Base-by-base conservation (phyloP, 1,140 invertebrate species). In the Lineus longissimus region DNA sequence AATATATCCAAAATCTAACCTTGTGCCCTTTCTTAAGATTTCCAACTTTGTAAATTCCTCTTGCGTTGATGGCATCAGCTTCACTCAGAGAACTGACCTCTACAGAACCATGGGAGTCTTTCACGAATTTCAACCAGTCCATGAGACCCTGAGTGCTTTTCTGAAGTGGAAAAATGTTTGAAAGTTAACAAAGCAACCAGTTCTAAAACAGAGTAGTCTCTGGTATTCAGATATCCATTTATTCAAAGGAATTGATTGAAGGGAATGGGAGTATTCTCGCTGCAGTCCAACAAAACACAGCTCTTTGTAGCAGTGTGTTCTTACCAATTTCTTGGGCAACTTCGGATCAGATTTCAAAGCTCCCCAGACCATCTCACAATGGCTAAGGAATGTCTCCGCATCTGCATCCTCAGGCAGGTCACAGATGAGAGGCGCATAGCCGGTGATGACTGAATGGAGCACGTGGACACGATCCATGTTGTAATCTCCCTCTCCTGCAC, bases 341-440 rank as follows among this genome's bases (percentile, higher is more conserved):
- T 70, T 65, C 11, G 55, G 31, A 62, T 80, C 71, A 47, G 63
- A 60, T 19, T 64, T 62, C 11, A 77, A 59, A 30, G 73, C 70
- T 27, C 68, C 70, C 68, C 74, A 80, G 0, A 80, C 72, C 22
- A 65, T 19, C 41, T 69, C n/a, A 65, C 76, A 79, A n/a, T 69
- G 70, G 0, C 65, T 25, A 55, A 77, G 47, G 19, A 80, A 70
- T 15, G 62, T 55, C 15, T 59, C 25, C 55, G 69, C 76, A n/a
- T 69, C 70, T 47, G 60, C 63, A 2, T 66, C 17, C 13, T 45
- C 22, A n/a, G 63, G 45, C 23, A 74, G 59, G 54, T 75, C 68
- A 69, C 76, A 80, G 55, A 80, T 78, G 19, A 80, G 62, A 23
- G 77, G 72, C 23, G 77, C 71, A 69, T 77, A 80, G 33, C 74